Evolutionary conservation across 2,888 invertebrate species (phyloP).

Genomic region (Drosophila mayaguana): DNA sequence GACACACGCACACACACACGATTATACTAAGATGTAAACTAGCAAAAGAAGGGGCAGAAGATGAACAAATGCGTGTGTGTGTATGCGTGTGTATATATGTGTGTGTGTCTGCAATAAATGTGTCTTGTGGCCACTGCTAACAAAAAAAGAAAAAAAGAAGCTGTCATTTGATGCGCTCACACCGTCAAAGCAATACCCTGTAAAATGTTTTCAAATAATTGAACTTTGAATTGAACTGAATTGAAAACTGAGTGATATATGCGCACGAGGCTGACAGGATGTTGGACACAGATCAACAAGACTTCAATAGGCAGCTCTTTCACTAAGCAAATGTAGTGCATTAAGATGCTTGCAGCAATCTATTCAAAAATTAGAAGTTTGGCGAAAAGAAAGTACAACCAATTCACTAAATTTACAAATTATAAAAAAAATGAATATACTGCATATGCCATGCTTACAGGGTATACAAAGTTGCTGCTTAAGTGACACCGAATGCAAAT

Average conservation of each 20-base stretch:
- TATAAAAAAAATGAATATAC: too few species aligned
- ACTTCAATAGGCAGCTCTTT: too few species aligned
- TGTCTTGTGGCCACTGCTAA: constrained; percentile 72
- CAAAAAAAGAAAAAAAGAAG: constrained; percentile 20
- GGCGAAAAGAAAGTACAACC: too few species aligned
- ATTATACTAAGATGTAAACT: constrained; percentile 10
- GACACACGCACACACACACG: neutral
- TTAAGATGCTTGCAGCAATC: too few species aligned
- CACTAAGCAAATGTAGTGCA: too few species aligned
- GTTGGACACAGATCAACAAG: too few species aligned
- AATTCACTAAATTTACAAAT: neutral
- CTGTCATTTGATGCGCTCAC: neutral
- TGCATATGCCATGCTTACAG: neutral
- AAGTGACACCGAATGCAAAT: constrained; percentile 81
- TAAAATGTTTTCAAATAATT: neutral
- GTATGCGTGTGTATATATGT: neutral
- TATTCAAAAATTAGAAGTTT: too few species aligned
- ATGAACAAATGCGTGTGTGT: constrained; percentile 33
- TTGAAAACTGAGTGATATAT: too few species aligned
- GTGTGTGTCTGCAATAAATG: constrained; percentile 59
- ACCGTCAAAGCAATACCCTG: neutral
- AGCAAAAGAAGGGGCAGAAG: constrained; percentile 28
- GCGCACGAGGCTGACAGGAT: too few species aligned
- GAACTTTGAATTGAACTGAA: neutral
- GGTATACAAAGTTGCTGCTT: constrained; percentile 58